These are phyloP conservation scores for Rhyzopertha dominica DNA, from an alignment of 1,140 invertebrate species.

Conservation along the genomic window DNA sequence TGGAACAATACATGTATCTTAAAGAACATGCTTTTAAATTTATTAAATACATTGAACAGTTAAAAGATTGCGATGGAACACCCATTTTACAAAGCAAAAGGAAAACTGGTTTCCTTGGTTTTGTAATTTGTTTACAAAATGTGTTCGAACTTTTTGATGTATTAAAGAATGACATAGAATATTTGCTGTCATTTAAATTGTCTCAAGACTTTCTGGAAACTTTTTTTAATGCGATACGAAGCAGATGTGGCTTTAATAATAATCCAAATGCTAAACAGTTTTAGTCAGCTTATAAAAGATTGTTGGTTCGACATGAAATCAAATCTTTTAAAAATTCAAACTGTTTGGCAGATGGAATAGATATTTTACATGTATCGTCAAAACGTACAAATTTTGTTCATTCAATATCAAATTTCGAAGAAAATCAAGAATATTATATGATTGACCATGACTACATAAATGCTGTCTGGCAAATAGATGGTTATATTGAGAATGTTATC, in stretches of 20 bases:
- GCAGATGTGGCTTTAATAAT: conserved; percentile 11
- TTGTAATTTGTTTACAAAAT: conserved; percentile 9
- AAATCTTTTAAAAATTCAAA: not conserved
- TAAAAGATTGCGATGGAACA: no score
- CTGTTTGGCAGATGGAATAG: conserved; percentile 2
- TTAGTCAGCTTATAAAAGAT: conserved; percentile 11
- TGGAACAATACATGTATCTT: not conserved
- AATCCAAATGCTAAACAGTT: conserved; percentile 11
- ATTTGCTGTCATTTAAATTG: conserved; percentile 13
- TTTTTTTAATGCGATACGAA: conserved; percentile 7
- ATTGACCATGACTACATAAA: conserved; percentile 1
- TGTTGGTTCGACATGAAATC: conserved; percentile 6
- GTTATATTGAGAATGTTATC: conserved; percentile 5
- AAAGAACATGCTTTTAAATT: conserved; percentile 2
- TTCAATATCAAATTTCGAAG: not conserved
- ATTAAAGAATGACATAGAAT: conserved; percentile 2
- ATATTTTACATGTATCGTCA: conserved; percentile 3
- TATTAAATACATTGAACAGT: conserved; percentile 3
- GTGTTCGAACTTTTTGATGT: conserved; percentile 9
- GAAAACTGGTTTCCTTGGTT: conserved; percentile 9
- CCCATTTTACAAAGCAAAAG: not conserved
- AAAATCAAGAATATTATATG: not conserved
- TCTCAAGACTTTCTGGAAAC: conserved; percentile 15
- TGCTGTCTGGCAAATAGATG: not conserved
- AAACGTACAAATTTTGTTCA: not conserved